Conservation (phyloP, 1,140 invertebrate genomes). For the Anadara kagoshimensis region DNA sequence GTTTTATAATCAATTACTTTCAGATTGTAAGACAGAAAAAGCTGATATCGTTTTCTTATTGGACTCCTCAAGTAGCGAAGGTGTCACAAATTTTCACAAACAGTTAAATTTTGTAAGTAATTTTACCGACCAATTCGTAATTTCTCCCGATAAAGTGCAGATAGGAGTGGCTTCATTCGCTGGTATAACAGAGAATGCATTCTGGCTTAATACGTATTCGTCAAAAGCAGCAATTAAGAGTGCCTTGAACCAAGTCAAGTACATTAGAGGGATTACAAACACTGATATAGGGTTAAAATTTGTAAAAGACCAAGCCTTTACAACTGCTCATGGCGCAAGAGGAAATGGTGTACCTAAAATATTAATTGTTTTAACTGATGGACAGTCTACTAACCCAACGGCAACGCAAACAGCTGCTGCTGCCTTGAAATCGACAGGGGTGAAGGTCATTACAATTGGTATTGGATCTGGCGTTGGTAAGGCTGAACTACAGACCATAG, state of each 20-base stretch:
- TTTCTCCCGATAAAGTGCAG: slow-evolving; percentile 45
- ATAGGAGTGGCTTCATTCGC: slow-evolving; percentile 41
- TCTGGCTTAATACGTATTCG: slow-evolving; percentile 35
- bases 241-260: slow-evolving; percentile 7
- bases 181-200: slow-evolving; percentile 16
- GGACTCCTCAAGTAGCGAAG: slow-evolving; percentile 54
- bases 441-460: slow-evolving; percentile 49
- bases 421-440: slow-evolving; percentile 20
- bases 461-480: slow-evolving; percentile 41
- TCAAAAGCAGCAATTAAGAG: slow-evolving; percentile 25
- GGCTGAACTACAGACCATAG: slow-evolving; percentile 43
- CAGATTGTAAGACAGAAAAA: slow-evolving; percentile 46
- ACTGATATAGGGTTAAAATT: slow-evolving; percentile 44
- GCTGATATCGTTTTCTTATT: slow-evolving; percentile 57
- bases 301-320: slow-evolving; percentile 38
- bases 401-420: slow-evolving; percentile 32
- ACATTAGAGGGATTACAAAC: slow-evolving; percentile 39
- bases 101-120: slow-evolving; percentile 47
- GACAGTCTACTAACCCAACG: slow-evolving; percentile 41
- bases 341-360: slow-evolving; percentile 43
- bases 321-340: slow-evolving; percentile 39
- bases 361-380: slow-evolving; percentile 57
- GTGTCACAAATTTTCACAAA: slow-evolving; percentile 41
- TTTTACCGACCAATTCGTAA: slow-evolving; percentile 36
- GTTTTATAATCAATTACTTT: no score